phyloP scores from a whole-genome alignment of 2,113 vertebrate species.

The Brachionichthys hirsutus region DNA sequence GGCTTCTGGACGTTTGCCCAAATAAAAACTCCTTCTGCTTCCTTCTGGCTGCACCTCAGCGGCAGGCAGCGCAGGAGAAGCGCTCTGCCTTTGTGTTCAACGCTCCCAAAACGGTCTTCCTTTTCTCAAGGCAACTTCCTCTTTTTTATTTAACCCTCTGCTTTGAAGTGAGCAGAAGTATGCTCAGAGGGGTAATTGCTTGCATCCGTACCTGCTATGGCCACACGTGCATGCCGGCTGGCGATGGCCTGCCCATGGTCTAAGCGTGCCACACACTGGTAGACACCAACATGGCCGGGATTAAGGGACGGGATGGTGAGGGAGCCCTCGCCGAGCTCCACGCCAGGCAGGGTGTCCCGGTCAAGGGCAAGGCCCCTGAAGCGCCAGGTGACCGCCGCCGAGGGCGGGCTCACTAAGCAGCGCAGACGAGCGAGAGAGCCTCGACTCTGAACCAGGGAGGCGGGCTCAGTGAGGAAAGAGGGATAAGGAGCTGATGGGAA shows the following conservation, averaged over 20 bases:
- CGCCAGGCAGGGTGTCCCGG: conserved; percentile 58
- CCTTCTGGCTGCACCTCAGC: conserved; percentile 58
- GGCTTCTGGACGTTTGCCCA: conserved; percentile 66
- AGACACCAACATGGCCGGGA: conserved; percentile 75
- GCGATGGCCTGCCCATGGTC: conserved; percentile 76
- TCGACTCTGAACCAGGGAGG: conserved; percentile 81
- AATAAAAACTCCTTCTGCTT: conserved; percentile 57
- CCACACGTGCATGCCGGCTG: conserved; percentile 81
- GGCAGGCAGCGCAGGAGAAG: conserved; percentile 42
- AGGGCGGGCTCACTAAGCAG: conserved; percentile 78
- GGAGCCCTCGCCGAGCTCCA: conserved; percentile 76
- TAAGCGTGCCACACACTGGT: conserved; percentile 85
- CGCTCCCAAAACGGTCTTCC: conserved; percentile 54
- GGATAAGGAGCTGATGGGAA: conserved; percentile 74
- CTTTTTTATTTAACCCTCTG: conserved; percentile 23
- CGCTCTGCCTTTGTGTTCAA: conserved; percentile 52
- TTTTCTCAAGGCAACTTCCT: conserved; percentile 59
- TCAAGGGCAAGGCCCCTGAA: conserved; percentile 82
- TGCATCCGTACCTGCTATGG: conserved; percentile 80
- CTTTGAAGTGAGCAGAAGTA: conserved; percentile 53
- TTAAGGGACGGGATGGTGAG: conserved; percentile 82
- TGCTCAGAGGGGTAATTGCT: conserved; percentile 21
- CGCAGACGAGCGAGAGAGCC: conserved; percentile 76
- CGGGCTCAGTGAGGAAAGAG: conserved; percentile 83
- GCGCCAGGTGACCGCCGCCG: conserved; percentile 82